Conservation (phyloP, 2,888 invertebrate species). For the Parelbella ahira region DNA sequence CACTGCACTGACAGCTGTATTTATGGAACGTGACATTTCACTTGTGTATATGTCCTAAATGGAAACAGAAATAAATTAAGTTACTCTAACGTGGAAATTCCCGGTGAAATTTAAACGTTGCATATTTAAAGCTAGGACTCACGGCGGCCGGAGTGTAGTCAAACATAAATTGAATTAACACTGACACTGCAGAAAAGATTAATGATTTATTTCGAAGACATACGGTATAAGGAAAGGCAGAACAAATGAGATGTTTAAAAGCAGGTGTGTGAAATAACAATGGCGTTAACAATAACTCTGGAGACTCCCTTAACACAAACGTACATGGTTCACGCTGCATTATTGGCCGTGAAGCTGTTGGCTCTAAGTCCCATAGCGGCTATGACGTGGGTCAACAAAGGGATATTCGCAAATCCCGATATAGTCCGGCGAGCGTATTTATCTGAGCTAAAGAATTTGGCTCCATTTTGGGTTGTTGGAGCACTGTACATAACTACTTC, state of each 20-base stretch:
- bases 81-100: slow-evolving; percentile 3
- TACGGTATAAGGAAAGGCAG: no score
- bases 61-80: slow-evolving; percentile 12
- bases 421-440: slow-evolving; percentile 48
- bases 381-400: slow-evolving; percentile 49
- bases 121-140: slow-evolving; percentile 1
- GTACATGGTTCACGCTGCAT: slow-evolving; percentile 51
- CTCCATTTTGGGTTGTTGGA: slow-evolving; percentile 54
- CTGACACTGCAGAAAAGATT: no score
- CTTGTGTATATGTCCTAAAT: slow-evolving; percentile 11
- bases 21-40: slow-evolving; percentile 16
- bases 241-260: no score
- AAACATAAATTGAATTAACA: no score
- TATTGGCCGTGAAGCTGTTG: slow-evolving; percentile 47
- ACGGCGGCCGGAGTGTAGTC: background rate
- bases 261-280: no score
- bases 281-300: slow-evolving; percentile 39
- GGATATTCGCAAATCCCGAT: slow-evolving; percentile 41
- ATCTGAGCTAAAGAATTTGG: slow-evolving; percentile 51
- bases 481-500: slow-evolving; percentile 48
- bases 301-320: slow-evolving; percentile 44
- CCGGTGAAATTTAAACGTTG: slow-evolving; percentile 3
- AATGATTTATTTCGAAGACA: no score
- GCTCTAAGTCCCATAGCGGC: slow-evolving; percentile 48
- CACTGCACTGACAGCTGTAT: slow-evolving; percentile 20